These are phyloP conservation scores for Acanthisitta chloris DNA, from an alignment of 2,113 vertebrate species.

Conservation along the genomic window DNA sequence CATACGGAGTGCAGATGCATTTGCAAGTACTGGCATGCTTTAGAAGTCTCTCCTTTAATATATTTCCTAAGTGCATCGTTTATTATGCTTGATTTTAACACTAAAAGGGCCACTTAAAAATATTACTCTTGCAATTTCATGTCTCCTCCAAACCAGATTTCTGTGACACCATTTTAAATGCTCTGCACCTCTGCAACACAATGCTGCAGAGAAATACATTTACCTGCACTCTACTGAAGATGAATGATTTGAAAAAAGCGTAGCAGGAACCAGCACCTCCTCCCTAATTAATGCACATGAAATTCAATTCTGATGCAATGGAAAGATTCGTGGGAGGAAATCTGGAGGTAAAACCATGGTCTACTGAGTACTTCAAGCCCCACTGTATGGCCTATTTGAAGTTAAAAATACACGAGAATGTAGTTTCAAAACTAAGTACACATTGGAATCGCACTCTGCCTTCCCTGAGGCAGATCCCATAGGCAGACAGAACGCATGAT, in stretches of 20 bases:
- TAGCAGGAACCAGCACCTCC: not conserved
- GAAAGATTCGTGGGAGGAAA: not conserved
- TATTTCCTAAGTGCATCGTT: constrained; percentile 41
- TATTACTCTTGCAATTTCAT: constrained; percentile 33
- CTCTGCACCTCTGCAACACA: not conserved
- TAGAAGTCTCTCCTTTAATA: not conserved
- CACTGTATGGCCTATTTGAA: not conserved
- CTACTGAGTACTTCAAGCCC: not conserved
- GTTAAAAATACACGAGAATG: not conserved
- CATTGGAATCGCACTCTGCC: not conserved
- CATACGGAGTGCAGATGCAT: not conserved
- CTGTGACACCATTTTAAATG: not conserved
- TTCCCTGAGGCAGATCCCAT: not conserved
- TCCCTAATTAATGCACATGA: not conserved
- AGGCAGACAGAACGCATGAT: not conserved
- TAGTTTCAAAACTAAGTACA: not conserved
- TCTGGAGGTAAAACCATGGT: not conserved
- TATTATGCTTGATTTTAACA: constrained; percentile 43
- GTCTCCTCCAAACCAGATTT: constrained; percentile 6
- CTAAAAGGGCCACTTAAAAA: constrained; percentile 40
- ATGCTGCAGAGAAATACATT: not conserved
- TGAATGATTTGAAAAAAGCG: not conserved
- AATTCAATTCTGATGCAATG: not conserved
- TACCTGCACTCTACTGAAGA: not conserved
- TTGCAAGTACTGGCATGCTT: constrained; percentile 47